phyloP scores from a whole-genome alignment of 2,113 vertebrate species.

The Felis chaus region DNA sequence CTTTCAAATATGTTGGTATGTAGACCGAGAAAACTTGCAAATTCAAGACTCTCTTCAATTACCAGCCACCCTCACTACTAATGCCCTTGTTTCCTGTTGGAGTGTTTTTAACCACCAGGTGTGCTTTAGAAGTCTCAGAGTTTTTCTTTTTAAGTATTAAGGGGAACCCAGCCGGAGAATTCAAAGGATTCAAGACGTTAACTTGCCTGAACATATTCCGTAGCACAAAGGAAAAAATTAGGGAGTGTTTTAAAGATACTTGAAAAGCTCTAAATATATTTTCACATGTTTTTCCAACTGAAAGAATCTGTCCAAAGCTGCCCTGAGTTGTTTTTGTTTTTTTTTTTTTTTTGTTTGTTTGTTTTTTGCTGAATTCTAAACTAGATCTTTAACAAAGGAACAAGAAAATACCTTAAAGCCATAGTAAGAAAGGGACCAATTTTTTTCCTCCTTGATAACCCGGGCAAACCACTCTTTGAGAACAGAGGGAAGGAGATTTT shows the following conservation, averaged over 20 bases:
- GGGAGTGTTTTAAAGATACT: constrained; percentile 30
- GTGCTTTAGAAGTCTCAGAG: background rate
- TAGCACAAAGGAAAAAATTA: constrained; percentile 42
- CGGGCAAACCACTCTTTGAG: background rate
- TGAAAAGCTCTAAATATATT: constrained; percentile 49
- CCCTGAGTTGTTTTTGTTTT: background rate
- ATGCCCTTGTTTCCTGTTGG: constrained; percentile 25
- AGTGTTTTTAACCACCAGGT: constrained; percentile 47
- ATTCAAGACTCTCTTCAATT: background rate
- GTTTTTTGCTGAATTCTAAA: background rate
- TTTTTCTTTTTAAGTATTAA: constrained; percentile 37
- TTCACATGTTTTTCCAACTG: constrained; percentile 25
- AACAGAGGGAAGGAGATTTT: background rate
- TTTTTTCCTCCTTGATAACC: background rate
- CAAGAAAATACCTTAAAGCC: background rate
- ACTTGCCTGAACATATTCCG: constrained; percentile 44
- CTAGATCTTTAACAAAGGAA: constrained; percentile 46
- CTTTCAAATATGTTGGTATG: background rate
- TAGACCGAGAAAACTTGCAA: constrained; percentile 17
- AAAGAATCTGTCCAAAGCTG: background rate
- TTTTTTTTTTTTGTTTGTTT: background rate
- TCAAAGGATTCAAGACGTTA: constrained; percentile 40
- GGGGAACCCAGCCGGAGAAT: background rate
- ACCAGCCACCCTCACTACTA: background rate
- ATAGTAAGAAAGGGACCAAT: background rate